A percentile compares a stretch with the other conserved stretches of the same genome.
Conservation (phyloP, 2,797 vertebrate species). For the Sebastes taczanowskii region DNA sequence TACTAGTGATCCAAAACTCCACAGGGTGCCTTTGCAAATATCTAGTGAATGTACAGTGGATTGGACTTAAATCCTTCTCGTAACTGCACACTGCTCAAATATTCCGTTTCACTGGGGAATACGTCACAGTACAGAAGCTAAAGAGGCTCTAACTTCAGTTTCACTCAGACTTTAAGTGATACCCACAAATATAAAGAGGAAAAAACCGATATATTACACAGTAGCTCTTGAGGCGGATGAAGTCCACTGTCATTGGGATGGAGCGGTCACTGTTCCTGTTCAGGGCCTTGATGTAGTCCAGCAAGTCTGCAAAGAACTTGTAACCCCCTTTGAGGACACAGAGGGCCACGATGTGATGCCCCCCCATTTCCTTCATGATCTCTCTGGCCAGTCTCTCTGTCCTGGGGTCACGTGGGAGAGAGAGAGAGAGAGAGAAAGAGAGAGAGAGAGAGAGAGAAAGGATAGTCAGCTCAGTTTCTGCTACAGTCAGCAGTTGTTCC, state of each 20-base stretch:
- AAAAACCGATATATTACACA: constrained; percentile 81
- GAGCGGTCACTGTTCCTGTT: constrained; percentile 98
- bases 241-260: constrained; percentile 99
- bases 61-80: no score
- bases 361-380: constrained; percentile 98
- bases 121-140: no score
- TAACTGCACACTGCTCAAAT: no score
- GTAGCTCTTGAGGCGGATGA: constrained; percentile 99
- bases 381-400: constrained; percentile 96
- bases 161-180: not conserved
- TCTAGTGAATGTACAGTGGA: no score
- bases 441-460: not conserved
- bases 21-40: no score
- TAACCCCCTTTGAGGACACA: constrained; percentile 99
- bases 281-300: constrained; percentile 98
- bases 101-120: no score
- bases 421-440: not conserved
- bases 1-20: not conserved
- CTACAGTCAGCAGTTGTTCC: constrained; percentile 54
- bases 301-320: constrained; percentile 97
- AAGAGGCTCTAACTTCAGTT: no score
- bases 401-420: constrained; percentile 73
- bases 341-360: constrained; percentile 96
- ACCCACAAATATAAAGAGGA: not conserved
- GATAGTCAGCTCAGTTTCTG: constrained; percentile 47